These are phyloP conservation scores for Peromyscus polionotus DNA, from an alignment of 2,113 vertebrate species.

Conservation along the genomic window DNA sequence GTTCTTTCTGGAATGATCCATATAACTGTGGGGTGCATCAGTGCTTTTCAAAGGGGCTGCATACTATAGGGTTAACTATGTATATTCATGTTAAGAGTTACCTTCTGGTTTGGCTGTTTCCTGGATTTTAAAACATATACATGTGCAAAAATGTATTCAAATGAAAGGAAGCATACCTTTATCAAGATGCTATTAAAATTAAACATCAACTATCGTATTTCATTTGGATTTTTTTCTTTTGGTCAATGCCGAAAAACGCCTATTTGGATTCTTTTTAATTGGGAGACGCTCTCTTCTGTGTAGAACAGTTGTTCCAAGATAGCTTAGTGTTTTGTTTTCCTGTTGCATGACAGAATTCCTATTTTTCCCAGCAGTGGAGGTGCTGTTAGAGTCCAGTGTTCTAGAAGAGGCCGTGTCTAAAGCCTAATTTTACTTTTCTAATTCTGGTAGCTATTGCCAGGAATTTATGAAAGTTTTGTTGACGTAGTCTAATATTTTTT, in stretches of 20 bases:
- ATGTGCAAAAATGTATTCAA: constrained; percentile 81
- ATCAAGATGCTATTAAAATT: constrained; percentile 85
- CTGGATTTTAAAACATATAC: constrained; percentile 85
- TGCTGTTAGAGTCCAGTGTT: constrained; percentile 94
- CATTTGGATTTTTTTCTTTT: constrained; percentile 76
- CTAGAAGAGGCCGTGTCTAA: constrained; percentile 92
- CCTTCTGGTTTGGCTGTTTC: constrained; percentile 88
- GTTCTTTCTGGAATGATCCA: constrained; percentile 87
- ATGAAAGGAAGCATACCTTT: constrained; percentile 88
- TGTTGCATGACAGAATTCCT: constrained; percentile 93
- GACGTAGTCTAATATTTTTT: constrained; percentile 94
- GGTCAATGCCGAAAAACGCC: constrained; percentile 85
- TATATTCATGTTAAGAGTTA: constrained; percentile 87
- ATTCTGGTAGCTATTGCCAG: constrained; percentile 90
- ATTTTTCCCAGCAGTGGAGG: constrained; percentile 91
- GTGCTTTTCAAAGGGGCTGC: constrained; percentile 85
- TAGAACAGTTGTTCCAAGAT: constrained; percentile 90
- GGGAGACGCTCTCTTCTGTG: constrained; percentile 86
- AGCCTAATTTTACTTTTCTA: constrained; percentile 91
- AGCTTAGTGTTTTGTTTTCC: constrained; percentile 92
- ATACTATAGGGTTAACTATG: constrained; percentile 84
- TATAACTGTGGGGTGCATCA: constrained; percentile 85
- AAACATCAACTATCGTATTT: constrained; percentile 80
- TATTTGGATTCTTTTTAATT: constrained; percentile 86
- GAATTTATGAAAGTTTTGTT: constrained; percentile 91